Evolutionary conservation across 2,797 vertebrate genomes (phyloP).

Genomic region (Anguilla pacifica): DNA sequence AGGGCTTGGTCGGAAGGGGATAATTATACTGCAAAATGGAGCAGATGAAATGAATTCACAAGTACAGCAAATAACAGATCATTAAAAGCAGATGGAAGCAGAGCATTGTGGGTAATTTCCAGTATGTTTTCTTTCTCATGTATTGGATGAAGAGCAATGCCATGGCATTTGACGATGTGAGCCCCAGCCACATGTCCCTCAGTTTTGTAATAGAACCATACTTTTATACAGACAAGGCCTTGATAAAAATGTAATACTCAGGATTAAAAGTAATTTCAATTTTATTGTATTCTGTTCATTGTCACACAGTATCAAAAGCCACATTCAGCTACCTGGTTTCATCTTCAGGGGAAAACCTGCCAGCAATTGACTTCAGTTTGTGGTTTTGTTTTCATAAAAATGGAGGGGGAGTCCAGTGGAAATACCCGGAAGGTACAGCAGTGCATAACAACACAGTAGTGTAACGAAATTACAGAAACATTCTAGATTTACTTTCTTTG

Average conservation of each 20-base stretch:
- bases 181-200: background rate
- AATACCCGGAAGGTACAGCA: conserved; percentile 21
- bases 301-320: conserved; percentile 15
- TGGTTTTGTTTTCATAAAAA: conserved; percentile 17
- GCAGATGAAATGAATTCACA: background rate
- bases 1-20: background rate
- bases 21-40: background rate
- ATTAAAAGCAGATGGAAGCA: background rate
- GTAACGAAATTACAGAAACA: background rate
- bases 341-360: conserved; percentile 23
- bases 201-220: background rate
- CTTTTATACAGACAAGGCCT: background rate
- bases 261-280: background rate
- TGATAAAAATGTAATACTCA: conserved; percentile 3
- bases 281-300: background rate
- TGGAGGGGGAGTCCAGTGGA: conserved; percentile 10
- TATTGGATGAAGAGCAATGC: background rate
- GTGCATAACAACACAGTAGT: background rate
- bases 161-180: background rate
- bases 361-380: background rate
- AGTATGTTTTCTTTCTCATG: background rate
- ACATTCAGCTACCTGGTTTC: background rate
- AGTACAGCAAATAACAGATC: background rate
- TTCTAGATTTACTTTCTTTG: background rate
- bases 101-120: background rate